Evolutionary conservation across 2,113 vertebrate species (phyloP).

Genomic region (Xenopus laevis): DNA sequence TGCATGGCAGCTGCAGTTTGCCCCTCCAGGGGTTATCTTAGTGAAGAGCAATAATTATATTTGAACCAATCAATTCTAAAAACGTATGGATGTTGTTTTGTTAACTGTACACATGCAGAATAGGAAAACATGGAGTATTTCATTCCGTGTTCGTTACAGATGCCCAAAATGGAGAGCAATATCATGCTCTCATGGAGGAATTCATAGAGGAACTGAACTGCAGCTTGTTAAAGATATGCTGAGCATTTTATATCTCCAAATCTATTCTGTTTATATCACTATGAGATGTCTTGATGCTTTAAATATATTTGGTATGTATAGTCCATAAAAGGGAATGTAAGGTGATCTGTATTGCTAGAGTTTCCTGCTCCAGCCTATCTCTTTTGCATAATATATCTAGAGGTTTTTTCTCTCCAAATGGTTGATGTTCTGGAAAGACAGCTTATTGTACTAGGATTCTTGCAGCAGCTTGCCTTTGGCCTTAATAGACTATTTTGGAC

Average conservation of each 20-base stretch:
- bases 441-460: too few species aligned
- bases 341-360: constrained; percentile 8
- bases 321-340: constrained; percentile 26
- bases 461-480: too few species aligned
- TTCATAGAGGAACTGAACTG: constrained; percentile 17
- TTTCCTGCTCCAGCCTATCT: not conserved
- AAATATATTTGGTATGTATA: constrained; percentile 26
- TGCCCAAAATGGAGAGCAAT: not conserved
- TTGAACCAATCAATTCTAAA: constrained; percentile 48
- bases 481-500: too few species aligned
- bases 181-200: not conserved
- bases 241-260: constrained; percentile 23
- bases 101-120: too few species aligned
- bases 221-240: not conserved
- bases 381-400: not conserved
- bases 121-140: not conserved
- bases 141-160: constrained; percentile 9
- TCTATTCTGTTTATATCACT: constrained; percentile 14
- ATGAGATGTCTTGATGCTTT: constrained; percentile 1
- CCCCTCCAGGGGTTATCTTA: constrained; percentile 35
- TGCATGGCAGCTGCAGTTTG: constrained; percentile 14
- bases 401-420: not conserved
- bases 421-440: too few species aligned
- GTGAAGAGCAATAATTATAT: constrained; percentile 13
- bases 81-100: constrained; percentile 44